phyloP scores from a whole-genome alignment of 2,113 vertebrate species.

The Phrynosoma platyrhinos region DNA sequence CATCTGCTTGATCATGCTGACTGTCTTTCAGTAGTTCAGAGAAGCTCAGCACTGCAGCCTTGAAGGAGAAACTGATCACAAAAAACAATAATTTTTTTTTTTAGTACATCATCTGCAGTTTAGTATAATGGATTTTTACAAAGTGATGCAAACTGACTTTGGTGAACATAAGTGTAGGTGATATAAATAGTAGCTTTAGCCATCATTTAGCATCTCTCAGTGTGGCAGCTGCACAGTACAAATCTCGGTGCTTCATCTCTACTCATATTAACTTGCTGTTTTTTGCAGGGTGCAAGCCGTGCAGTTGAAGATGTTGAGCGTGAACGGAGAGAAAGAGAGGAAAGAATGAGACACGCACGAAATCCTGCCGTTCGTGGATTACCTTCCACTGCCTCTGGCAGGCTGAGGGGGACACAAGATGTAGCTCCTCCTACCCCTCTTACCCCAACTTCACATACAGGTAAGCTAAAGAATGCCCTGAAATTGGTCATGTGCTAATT shows the following conservation, averaged over 20 bases:
- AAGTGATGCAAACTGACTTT: background rate
- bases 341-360: slow-evolving; percentile 89
- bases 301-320: slow-evolving; percentile 90
- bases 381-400: slow-evolving; percentile 88
- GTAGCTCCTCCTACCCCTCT: slow-evolving; percentile 89
- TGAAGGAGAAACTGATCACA: background rate
- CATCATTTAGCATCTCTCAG: background rate
- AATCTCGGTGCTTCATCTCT: background rate
- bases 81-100: background rate
- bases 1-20: background rate
- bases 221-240: background rate
- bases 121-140: background rate
- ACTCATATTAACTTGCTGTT: slow-evolving; percentile 37
- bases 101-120: background rate
- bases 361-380: slow-evolving; percentile 89
- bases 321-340: slow-evolving; percentile 92
- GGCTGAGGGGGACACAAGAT: slow-evolving; percentile 88
- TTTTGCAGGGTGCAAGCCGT: slow-evolving; percentile 88
- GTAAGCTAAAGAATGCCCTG: slow-evolving; percentile 67
- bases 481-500: background rate
- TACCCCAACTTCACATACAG: slow-evolving; percentile 93
- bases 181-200: background rate
- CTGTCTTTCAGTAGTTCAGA: background rate
- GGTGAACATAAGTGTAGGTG: background rate
- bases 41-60: background rate